Base-by-base conservation (phyloP, 1,140 invertebrate genomes). In the Sarcophaga peregrina region DNA sequence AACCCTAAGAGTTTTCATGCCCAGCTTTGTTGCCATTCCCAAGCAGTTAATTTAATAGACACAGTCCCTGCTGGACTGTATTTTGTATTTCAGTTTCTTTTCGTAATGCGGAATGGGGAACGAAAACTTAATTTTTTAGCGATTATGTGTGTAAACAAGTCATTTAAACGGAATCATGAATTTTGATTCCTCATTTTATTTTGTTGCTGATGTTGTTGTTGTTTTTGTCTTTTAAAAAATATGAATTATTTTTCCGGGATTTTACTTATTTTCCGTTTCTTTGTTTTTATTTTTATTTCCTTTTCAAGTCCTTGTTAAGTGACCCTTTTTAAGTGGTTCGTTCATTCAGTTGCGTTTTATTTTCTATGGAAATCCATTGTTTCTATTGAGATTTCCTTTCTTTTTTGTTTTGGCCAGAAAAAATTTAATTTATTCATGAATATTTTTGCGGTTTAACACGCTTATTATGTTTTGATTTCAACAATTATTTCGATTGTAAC, bases 61-160 rank as follows among this genome's bases (percentile, higher is more conserved):
- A 15, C n/a, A n/a, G 74, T 76, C 8, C 17, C 25, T 37, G 25
- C 25, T 37, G 25, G 4, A 37, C 25, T 37, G 25, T 37, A 37
- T 37, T 76, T 47, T 45, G 25, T 45, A 8, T 62, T 62, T 62
- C 58, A n/a, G n/a, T n/a, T n/a, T n/a, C n/a, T n/a, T n/a, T n/a
- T n/a, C 11, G 25, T 37, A 37, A 37, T 37, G 4, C 1, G 25
- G 25, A 62, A 62, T 62, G 58, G 11, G 45, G 58, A 68, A 68
- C 25, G n/a, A 76, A 76, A 76, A 76, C 74, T 76, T 76, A 76
- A 76, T 76, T 76, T 76, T 76, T 76, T 76, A 76, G 74, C 74
- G 74, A 76, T 76, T 76, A 76, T 76, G 17, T 48, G 47, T 76
- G 74, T 76, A 76, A 76, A 76, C 74, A 76, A 76, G 74, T 76